These are phyloP conservation scores for Dryobota labecula DNA, from an alignment of 2,888 invertebrate genomes.

Conservation along the genomic window DNA sequence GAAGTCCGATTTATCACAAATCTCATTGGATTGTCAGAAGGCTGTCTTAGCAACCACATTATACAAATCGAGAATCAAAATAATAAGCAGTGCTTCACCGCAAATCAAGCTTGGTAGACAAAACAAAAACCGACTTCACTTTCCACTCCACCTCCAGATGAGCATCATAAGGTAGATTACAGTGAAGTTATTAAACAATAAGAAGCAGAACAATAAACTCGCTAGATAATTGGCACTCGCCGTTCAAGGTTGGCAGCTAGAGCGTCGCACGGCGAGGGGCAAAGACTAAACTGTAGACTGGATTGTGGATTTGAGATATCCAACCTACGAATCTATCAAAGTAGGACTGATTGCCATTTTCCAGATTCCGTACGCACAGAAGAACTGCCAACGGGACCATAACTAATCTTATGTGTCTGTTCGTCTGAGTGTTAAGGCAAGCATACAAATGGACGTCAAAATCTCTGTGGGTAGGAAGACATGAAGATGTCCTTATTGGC, in stretches of 20 bases:
- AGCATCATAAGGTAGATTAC: slow-evolving; percentile 48
- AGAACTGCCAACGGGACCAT: too few species aligned
- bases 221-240: slow-evolving; percentile 73
- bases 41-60: slow-evolving; percentile 9
- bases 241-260: slow-evolving; percentile 73
- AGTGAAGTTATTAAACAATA: slow-evolving; percentile 64
- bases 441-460: too few species aligned
- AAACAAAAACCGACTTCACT: slow-evolving; percentile 20
- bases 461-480: too few species aligned
- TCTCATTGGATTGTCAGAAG: background rate
- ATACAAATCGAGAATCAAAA: background rate
- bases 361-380: too few species aligned
- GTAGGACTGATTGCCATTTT: too few species aligned
- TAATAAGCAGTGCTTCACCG: background rate
- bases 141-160: slow-evolving; percentile 26
- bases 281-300: slow-evolving; percentile 49
- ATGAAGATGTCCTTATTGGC: too few species aligned
- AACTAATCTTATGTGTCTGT: too few species aligned
- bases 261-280: slow-evolving; percentile 16
- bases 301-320: background rate
- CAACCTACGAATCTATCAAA: too few species aligned
- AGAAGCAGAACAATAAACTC: slow-evolving; percentile 73
- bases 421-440: too few species aligned
- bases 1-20: background rate
- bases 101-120: slow-evolving; percentile 35